Conservation (phyloP, 2,888 invertebrate genomes). For the Drepanosiphum platanoidis region DNA sequence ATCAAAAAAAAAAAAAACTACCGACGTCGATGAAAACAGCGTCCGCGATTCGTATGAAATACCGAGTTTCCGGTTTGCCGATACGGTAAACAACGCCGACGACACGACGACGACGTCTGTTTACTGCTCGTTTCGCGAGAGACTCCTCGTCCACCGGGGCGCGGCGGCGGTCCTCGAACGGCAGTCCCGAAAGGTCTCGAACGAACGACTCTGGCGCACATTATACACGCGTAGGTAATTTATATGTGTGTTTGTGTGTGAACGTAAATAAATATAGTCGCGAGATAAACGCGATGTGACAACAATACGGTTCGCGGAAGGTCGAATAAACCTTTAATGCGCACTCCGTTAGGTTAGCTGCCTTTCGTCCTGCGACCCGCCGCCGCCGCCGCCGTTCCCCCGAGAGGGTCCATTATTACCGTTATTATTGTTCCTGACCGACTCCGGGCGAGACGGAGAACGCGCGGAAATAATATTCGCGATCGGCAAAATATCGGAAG, state of each 20-base stretch:
- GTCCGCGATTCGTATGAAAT: too few relatives aligned
- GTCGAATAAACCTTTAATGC: background rate
- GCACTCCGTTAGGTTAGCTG: background rate
- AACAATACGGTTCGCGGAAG: slow-evolving; percentile 27
- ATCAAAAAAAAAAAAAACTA: too few relatives aligned
- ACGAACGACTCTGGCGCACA: too few relatives aligned
- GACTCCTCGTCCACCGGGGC: background rate
- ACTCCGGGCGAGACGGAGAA: too few relatives aligned
- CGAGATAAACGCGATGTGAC: slow-evolving; percentile 48
- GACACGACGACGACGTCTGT: too few relatives aligned
- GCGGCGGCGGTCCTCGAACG: too few relatives aligned
- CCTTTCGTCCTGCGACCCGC: background rate
- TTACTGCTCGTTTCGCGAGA: background rate
- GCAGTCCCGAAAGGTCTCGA: background rate
- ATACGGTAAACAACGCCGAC: too few relatives aligned
- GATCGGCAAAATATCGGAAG: too few relatives aligned
- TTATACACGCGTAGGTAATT: background rate
- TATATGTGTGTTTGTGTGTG: background rate
- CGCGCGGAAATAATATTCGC: too few relatives aligned
- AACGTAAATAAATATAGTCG: background rate
- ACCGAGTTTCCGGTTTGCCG: too few relatives aligned
- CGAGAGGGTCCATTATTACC: background rate
- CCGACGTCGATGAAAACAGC: too few relatives aligned
- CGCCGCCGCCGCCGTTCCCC: background rate
- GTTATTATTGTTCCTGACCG: slow-evolving; percentile 8